Percentiles rank a stretch among this genome's conserved stretches.
Evolutionary conservation across 2,797 vertebrate species (phyloP).

Genomic region (Rousettus madagascariensis): DNA sequence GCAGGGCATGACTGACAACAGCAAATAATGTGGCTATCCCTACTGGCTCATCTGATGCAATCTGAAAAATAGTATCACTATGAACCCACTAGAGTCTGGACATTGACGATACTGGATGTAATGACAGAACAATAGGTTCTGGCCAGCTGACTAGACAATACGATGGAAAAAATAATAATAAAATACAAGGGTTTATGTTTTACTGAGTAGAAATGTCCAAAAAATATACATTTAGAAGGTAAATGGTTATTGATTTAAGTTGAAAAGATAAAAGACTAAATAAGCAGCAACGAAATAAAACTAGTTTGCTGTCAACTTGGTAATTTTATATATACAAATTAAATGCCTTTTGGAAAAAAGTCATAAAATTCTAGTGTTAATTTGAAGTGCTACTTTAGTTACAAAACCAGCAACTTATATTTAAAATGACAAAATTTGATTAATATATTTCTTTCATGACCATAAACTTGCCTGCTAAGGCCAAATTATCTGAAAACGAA

Average conservation of each 20-base stretch:
- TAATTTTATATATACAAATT: background rate
- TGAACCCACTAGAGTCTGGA: background rate
- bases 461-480: background rate
- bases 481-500: background rate
- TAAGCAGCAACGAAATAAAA: background rate
- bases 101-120: background rate
- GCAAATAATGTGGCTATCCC: background rate
- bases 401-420: background rate
- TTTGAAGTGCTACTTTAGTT: background rate
- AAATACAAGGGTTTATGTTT: background rate
- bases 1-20: background rate
- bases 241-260: background rate
- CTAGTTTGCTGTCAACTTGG: background rate
- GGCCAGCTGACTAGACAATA: background rate
- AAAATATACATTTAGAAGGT: background rate
- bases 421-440: conserved; percentile 17
- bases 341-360: conserved; percentile 13
- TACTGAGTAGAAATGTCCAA: background rate
- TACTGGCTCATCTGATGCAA: background rate
- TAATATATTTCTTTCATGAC: background rate
- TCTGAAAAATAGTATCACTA: background rate
- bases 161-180: background rate
- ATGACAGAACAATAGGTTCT: background rate
- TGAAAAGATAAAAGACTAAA: background rate
- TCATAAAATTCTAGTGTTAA: background rate